Evolutionary conservation across 2,113 vertebrate species (phyloP).

Genomic region (Macroglossus sobrinus): DNA sequence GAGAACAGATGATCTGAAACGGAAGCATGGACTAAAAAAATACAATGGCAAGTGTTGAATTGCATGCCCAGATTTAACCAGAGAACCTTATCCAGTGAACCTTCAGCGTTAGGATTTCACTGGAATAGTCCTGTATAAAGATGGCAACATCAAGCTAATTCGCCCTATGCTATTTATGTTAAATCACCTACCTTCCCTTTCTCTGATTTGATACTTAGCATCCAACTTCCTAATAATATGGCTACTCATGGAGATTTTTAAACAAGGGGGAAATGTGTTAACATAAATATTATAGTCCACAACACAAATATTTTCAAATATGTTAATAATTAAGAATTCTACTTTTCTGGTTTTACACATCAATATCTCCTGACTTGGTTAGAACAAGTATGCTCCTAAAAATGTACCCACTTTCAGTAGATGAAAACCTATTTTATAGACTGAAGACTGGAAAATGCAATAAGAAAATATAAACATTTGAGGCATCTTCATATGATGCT

Average conservation of each 20-base stretch:
- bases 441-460: background rate
- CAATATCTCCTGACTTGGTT: background rate
- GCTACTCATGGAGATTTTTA: background rate
- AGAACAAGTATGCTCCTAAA: background rate
- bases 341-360: background rate
- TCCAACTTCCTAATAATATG: background rate
- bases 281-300: background rate
- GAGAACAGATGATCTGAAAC: background rate
- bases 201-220: background rate
- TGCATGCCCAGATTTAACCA: background rate
- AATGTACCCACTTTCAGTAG: background rate
- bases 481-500: background rate
- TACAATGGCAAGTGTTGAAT: background rate
- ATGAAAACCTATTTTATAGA: background rate
- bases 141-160: background rate
- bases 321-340: background rate
- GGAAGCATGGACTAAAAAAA: background rate
- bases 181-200: background rate
- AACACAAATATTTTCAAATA: background rate
- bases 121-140: background rate
- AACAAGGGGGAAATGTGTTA: background rate
- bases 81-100: background rate
- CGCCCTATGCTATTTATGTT: background rate
- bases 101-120: background rate
- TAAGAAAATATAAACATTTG: rapidly evolving